phyloP scores from a whole-genome alignment of 2,797 vertebrate species.

The Urophycis tenuis region DNA sequence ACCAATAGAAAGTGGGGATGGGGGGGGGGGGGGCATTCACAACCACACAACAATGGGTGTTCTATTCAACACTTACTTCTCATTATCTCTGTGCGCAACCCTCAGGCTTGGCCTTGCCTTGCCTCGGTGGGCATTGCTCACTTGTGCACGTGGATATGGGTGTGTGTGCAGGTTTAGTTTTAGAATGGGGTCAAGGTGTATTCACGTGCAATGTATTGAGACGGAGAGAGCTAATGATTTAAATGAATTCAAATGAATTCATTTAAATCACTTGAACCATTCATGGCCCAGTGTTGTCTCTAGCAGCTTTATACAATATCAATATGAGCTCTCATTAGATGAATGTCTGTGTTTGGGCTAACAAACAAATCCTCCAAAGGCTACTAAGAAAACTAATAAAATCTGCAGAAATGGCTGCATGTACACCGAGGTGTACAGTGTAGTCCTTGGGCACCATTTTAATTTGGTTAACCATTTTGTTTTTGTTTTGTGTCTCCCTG shows the following conservation, averaged over 20 bases:
- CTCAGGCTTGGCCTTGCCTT: slow-evolving; percentile 36
- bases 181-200: slow-evolving; percentile 7
- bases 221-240: not conserved
- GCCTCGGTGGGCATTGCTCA: slow-evolving; percentile 63
- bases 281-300: not conserved
- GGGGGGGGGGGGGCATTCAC: slow-evolving; percentile 33
- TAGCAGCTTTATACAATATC: not conserved
- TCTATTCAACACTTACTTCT: slow-evolving; percentile 64
- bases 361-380: not conserved
- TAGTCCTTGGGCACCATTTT: not conserved
- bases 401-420: not conserved
- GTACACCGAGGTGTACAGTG: not conserved
- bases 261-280: not conserved
- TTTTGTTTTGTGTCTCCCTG: slow-evolving; percentile 47
- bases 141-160: slow-evolving; percentile 29
- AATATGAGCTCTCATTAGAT: not conserved
- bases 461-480: too few species aligned
- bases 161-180: not conserved
- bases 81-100: slow-evolving; percentile 54
- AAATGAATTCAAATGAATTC: too few species aligned
- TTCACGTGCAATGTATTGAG: slow-evolving; percentile 11
- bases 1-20: slow-evolving; percentile 44
- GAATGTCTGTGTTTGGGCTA: slow-evolving; percentile 1
- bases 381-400: not conserved
- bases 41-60: slow-evolving; percentile 57